These are phyloP conservation scores for Micromesistius poutassou DNA, from an alignment of 2,797 vertebrate species.

Conservation along the genomic window DNA sequence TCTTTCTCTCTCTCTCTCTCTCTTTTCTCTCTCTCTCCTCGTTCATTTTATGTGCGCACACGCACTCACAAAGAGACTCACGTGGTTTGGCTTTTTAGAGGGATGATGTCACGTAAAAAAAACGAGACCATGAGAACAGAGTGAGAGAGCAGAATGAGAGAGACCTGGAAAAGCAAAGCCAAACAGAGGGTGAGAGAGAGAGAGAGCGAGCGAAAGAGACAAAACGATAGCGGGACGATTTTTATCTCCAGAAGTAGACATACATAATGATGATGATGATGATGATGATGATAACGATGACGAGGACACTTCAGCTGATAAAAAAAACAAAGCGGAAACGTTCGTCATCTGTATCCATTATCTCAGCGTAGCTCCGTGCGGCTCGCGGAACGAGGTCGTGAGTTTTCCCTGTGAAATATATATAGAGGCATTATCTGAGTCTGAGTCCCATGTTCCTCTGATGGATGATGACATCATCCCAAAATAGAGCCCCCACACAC, in stretches of 20 bases:
- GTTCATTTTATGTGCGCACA: background rate
- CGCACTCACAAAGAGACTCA: background rate
- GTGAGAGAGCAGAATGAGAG: background rate
- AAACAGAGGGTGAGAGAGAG: background rate
- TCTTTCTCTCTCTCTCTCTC: conserved; percentile 22
- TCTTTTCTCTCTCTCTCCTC: conserved; percentile 12
- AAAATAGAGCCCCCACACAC: conserved; percentile 56
- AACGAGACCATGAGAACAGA: background rate
- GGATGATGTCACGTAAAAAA: background rate
- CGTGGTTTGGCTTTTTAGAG: background rate
- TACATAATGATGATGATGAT: background rate
- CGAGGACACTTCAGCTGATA: background rate
- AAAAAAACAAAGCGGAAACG: background rate
- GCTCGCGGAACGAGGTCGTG: conserved; percentile 43
- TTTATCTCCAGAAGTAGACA: background rate
- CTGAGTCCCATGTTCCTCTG: conserved; percentile 60
- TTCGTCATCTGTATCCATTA: background rate
- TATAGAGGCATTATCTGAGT: conserved; percentile 38
- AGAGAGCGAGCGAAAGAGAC: background rate
- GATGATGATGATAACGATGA: background rate
- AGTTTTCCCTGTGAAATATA: conserved; percentile 49
- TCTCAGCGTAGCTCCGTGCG: background rate
- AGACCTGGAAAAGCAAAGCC: background rate
- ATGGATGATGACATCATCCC: conserved; percentile 64
- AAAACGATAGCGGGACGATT: background rate